Conservation (phyloP, 1,140 invertebrate genomes). For the Ceratosolen fusciceps region DNA sequence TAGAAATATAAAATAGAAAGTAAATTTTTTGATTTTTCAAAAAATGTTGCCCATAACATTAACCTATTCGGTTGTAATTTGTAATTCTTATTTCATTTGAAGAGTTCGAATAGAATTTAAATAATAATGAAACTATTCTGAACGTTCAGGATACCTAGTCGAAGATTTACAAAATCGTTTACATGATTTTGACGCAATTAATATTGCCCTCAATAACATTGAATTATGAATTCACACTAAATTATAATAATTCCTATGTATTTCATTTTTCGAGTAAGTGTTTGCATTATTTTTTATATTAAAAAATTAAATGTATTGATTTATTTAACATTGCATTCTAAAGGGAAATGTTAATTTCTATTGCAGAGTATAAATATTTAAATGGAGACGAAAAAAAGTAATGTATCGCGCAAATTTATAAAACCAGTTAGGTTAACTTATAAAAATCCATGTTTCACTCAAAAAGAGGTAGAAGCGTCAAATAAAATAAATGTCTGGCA, state of each 20-base stretch:
- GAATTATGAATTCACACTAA: not conserved
- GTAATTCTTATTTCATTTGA: too few relatives aligned
- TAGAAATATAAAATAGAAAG: too few relatives aligned
- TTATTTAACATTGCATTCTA: not conserved
- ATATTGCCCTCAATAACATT: not conserved
- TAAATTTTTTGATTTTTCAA: too few relatives aligned
- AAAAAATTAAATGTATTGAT: not conserved
- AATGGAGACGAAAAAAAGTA: conserved; percentile 9
- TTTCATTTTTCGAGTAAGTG: not conserved
- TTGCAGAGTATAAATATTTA: not conserved
- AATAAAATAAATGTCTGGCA: conserved; percentile 65
- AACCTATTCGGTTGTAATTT: too few relatives aligned
- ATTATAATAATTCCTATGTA: not conserved
- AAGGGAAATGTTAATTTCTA: not conserved
- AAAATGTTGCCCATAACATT: too few relatives aligned
- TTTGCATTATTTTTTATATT: not conserved
- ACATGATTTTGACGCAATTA: too few relatives aligned
- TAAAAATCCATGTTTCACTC: conserved; percentile 59
- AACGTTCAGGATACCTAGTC: too few relatives aligned
- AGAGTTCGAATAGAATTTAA: too few relatives aligned
- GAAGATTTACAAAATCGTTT: too few relatives aligned
- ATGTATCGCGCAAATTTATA: conserved; percentile 26
- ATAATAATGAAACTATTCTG: too few relatives aligned
- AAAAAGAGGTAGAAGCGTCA: conserved; percentile 57
- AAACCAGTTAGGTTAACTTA: conserved; percentile 63